Percentiles rank a stretch among this genome's conserved stretches.
These are phyloP conservation scores for Eupithecia exiguata DNA, from an alignment of 2,888 invertebrate species.

Conservation along the genomic window DNA sequence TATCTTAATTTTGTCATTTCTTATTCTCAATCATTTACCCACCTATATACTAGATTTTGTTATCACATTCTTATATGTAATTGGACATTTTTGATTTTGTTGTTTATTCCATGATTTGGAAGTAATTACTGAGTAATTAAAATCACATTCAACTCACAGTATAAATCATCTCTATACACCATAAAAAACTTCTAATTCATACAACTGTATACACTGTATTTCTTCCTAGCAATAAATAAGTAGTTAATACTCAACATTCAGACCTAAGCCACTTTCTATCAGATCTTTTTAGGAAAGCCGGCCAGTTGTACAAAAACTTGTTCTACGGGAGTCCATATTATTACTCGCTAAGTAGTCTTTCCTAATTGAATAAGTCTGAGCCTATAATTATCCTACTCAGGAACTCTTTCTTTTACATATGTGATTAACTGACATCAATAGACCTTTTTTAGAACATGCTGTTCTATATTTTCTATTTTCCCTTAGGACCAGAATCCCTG, in stretches of 20 bases:
- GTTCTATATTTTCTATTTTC: no score
- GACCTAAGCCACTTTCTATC: slow-evolving; percentile 28
- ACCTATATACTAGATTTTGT: neutral
- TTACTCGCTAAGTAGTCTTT: slow-evolving; percentile 11
- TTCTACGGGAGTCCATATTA: neutral
- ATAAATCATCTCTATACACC: neutral
- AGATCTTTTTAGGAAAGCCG: slow-evolving; percentile 28
- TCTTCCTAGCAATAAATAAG: slow-evolving; percentile 11
- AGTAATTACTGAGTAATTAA: neutral
- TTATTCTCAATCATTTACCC: neutral
- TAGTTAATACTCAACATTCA: slow-evolving; percentile 19
- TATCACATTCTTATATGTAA: neutral
- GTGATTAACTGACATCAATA: neutral
- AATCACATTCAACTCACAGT: neutral
- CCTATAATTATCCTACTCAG: neutral
- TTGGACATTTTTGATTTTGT: neutral
- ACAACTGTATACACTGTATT: neutral
- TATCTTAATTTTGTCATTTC: neutral
- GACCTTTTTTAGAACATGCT: neutral
- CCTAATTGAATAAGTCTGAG: slow-evolving; percentile 8
- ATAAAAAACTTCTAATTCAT: neutral
- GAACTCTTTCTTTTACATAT: neutral
- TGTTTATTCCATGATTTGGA: neutral
- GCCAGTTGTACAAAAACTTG: neutral
- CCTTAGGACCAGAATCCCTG: no score